phyloP scores from a whole-genome alignment of 2,797 vertebrate genomes.

The Poecilia picta region DNA sequence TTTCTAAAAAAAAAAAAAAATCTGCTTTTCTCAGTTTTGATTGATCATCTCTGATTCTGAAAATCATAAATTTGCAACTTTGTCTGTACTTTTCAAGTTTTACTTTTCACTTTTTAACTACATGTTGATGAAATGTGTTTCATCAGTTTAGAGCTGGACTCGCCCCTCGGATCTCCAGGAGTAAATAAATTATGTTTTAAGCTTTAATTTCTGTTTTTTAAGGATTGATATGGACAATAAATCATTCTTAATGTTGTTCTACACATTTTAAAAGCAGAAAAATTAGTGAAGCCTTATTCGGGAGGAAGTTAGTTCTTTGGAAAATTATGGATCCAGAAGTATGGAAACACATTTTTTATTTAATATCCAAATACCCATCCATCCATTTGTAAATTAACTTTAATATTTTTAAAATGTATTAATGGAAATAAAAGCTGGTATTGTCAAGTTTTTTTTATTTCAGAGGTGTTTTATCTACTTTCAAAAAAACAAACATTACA shows the following conservation, averaged over 20 bases:
- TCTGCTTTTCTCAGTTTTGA: not conserved
- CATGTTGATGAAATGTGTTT: constrained; percentile 24
- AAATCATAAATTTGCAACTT: not conserved
- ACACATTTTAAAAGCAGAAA: not conserved
- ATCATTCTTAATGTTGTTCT: not conserved
- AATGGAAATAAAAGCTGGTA: not conserved
- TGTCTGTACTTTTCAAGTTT: constrained; percentile 20
- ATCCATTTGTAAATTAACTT: not conserved
- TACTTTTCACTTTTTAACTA: constrained; percentile 6
- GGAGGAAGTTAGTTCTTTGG: not conserved
- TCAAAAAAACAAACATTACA: too few relatives aligned
- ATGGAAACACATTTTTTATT: not conserved
- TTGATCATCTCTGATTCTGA: constrained; percentile 19
- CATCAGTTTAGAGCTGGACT: constrained; percentile 51
- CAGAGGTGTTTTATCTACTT: too few relatives aligned
- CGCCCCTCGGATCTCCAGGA: constrained; percentile 24
- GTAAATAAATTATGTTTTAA: constrained; percentile 14
- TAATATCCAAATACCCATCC: not conserved
- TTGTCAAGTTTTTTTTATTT: too few relatives aligned
- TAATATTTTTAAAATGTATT: not conserved
- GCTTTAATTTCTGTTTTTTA: not conserved
- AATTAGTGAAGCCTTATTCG: not conserved
- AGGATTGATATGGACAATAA: not conserved
- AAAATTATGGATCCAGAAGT: not conserved
- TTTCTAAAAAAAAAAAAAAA: not conserved